These are phyloP conservation scores for Lithophane socia DNA, from an alignment of 2,888 invertebrate species.

Conservation along the genomic window DNA sequence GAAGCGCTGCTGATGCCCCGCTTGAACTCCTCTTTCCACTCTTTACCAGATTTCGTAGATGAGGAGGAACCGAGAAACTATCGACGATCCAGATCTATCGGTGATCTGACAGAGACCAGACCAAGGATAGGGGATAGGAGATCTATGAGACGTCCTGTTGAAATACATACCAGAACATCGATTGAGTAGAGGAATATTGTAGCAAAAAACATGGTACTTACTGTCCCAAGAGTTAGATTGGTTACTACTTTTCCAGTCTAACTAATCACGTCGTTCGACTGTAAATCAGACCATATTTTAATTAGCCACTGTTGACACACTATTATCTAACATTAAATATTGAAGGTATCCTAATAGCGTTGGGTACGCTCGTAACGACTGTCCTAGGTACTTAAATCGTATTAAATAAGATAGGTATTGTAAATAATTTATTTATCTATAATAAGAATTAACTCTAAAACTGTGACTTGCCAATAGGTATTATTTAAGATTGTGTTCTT, in stretches of 20 bases:
- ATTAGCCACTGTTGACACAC: not conserved
- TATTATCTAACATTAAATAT: not conserved
- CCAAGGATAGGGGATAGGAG: conserved; percentile 81
- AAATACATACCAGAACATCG: conserved; percentile 75
- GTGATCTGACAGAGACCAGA: conserved; percentile 83
- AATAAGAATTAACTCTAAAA: conserved; percentile 39
- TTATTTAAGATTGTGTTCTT: conserved; percentile 16
- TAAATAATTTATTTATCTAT: conserved; percentile 41
- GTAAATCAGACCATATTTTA: not conserved
- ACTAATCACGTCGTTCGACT: no score
- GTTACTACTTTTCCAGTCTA: not conserved
- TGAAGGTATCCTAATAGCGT: not conserved
- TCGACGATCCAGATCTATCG: conserved; percentile 87
- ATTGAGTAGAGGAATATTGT: conserved; percentile 30
- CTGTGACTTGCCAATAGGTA: conserved; percentile 45
- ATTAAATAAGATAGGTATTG: not conserved
- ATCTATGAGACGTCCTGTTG: conserved; percentile 83
- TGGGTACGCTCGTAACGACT: conserved; percentile 10
- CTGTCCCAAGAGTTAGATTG: not conserved
- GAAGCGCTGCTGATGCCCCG: conserved; percentile 94
- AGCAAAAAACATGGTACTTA: not conserved
- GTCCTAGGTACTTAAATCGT: not conserved
- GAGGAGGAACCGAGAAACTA: conserved; percentile 77
- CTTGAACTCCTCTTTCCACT: conserved; percentile 91
- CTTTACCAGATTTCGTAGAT: conserved; percentile 87